Evolutionary conservation across 2,113 vertebrate genomes (phyloP).

Genomic region (Jaculus jaculus): DNA sequence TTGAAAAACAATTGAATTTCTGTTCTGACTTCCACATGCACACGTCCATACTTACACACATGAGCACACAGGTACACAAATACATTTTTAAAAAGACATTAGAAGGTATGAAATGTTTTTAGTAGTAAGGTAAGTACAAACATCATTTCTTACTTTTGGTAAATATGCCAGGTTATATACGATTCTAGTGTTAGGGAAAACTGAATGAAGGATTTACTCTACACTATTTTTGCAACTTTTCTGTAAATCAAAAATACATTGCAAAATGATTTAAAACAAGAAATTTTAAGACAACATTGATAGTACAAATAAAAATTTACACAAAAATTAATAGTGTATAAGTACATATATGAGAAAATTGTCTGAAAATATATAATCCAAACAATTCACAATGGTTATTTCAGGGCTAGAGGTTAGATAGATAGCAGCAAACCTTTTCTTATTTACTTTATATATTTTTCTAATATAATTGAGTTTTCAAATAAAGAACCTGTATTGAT

Average conservation of each 20-base stretch:
- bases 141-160: neutral
- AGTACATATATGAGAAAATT: neutral
- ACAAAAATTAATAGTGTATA: neutral
- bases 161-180: neutral
- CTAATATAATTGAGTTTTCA: conserved; percentile 12
- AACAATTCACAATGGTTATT: neutral
- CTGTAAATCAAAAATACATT: neutral
- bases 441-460: neutral
- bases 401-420: neutral
- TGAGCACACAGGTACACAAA: no score
- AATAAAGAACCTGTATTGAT: neutral
- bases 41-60: no score
- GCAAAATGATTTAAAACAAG: neutral
- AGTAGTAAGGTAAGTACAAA: neutral
- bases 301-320: neutral
- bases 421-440: neutral
- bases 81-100: neutral
- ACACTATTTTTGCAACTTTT: neutral
- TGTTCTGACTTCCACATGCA: no score
- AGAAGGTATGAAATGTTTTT: neutral
- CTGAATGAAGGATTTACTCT: neutral
- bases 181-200: neutral
- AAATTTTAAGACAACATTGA: neutral
- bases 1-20: no score
- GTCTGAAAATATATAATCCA: neutral